phyloP scores from a whole-genome alignment of 2,888 invertebrate genomes.

The Ormyrus rosae region DNA sequence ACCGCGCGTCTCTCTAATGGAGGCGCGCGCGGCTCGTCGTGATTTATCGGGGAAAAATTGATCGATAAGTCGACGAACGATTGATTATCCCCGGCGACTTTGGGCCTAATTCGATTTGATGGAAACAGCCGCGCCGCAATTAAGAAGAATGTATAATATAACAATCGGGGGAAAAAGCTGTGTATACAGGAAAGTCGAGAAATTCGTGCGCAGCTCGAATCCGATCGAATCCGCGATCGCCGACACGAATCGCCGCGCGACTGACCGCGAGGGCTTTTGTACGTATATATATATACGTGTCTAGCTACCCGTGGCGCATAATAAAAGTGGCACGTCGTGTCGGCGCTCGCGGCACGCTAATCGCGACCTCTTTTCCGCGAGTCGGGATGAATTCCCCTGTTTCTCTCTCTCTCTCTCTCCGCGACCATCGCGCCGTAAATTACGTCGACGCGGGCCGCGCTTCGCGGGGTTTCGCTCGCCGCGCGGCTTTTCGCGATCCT shows the following conservation, averaged over 20 bases:
- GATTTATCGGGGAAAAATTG: constrained; percentile 13
- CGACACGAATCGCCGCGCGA: too few species aligned
- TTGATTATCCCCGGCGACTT: neutral
- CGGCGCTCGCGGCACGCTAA: constrained; percentile 65
- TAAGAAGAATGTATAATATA: too few species aligned
- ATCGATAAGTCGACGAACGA: constrained; percentile 8
- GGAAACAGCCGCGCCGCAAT: too few species aligned
- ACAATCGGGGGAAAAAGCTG: too few species aligned
- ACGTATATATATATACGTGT: neutral
- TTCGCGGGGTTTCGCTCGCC: constrained; percentile 59
- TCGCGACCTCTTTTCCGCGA: constrained; percentile 66
- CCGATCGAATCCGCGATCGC: too few species aligned
- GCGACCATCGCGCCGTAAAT: constrained; percentile 65
- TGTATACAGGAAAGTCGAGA: too few species aligned
- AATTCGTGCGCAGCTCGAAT: too few species aligned
- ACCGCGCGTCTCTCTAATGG: constrained; percentile 35
- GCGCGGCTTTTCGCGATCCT: constrained; percentile 57
- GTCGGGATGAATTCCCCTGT: constrained; percentile 48
- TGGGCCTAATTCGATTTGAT: neutral
- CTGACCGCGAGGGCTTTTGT: too few species aligned
- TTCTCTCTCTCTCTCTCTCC: constrained; percentile 35
- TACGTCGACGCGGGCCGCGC: constrained; percentile 57
- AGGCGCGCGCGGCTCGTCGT: neutral
- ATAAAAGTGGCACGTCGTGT: constrained; percentile 63
- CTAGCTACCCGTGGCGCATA: neutral